Conservation (phyloP, 1,140 invertebrate genomes). For the Pseudomyrmex gracilis region DNA sequence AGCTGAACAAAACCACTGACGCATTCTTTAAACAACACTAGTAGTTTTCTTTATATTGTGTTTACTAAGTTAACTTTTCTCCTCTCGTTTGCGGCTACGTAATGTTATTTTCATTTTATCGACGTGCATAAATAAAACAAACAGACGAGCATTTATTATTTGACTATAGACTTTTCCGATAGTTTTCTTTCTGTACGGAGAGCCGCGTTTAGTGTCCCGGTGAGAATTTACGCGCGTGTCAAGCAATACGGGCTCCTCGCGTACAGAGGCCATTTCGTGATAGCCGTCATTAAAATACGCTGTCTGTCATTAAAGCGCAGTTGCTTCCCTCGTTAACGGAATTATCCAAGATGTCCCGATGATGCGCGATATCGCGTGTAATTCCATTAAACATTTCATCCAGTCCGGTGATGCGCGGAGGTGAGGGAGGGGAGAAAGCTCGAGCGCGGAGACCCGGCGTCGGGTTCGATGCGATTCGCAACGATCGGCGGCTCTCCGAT, state of each 20-base stretch:
- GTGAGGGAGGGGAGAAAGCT: background rate
- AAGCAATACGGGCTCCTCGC: background rate
- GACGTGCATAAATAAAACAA: too few species aligned
- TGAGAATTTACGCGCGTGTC: background rate
- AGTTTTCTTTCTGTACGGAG: too few species aligned
- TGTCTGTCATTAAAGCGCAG: slow-evolving; percentile 44
- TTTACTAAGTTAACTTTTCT: slow-evolving; percentile 23
- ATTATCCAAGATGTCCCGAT: slow-evolving; percentile 55
- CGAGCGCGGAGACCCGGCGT: too few species aligned
- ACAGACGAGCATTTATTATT: too few species aligned
- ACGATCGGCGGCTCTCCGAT: slow-evolving; percentile 54
- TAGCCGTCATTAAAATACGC: slow-evolving; percentile 36
- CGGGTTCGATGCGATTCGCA: slow-evolving; percentile 8
- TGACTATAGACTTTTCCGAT: too few species aligned
- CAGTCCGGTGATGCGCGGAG: background rate
- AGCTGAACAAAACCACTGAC: slow-evolving; percentile 19
- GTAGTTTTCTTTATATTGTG: slow-evolving; percentile 3
- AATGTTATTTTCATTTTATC: background rate
- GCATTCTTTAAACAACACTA: slow-evolving; percentile 1
- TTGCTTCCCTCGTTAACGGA: slow-evolving; percentile 35
- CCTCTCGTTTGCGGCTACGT: background rate
- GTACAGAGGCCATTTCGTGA: background rate
- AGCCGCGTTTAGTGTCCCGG: background rate
- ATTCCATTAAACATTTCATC: slow-evolving; percentile 45
- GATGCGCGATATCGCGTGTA: slow-evolving; percentile 38